Base-by-base conservation (phyloP, 2,888 invertebrate genomes). In the Pachliopta kotzebuea region DNA sequence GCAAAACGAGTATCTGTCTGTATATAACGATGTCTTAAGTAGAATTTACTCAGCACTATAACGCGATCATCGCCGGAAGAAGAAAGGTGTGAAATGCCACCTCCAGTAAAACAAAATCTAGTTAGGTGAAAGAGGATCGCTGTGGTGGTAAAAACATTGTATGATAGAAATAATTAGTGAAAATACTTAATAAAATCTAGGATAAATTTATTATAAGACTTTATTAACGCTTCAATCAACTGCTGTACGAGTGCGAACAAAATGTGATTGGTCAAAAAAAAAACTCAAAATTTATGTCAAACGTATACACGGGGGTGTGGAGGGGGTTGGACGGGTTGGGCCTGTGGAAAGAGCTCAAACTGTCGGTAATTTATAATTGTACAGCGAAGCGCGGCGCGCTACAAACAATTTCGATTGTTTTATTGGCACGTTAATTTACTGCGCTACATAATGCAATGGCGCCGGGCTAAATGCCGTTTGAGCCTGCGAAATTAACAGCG, bases 281-380 rank as follows among this genome's bases (percentile, higher is more conserved):
- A 60, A 50, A 42, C 26, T 60, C 54, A 60, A 53, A 60, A 31
- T 60, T 20, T 57, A 57, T 53, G 65, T 50, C 56, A 56, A 56
- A 61, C 49, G 60, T 53, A 53, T 55, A 61, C 56, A 45, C n/a
- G 24, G 3, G 45, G 37, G 37, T 9, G 31, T 2, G 6, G 14
- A 4, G 14, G 37, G 4, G 37, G 37, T 11, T 11, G 26, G 26
- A 6, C 14, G 37, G 11, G 37, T 11, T 11, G 14, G 45, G 45
- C 14, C 14, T 20, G 57, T 56, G 20, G 24, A 65, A 53, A 57
- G 54, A 53, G 61, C 57, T 65, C 31, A 61, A 61, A 61, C 31
- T 54, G 65, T 57, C 57, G 24, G 60, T 65, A 61, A 65, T 65
- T 58, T 65, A 65, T 65, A 65, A 65, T 61, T 61, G 65, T 54